Base-by-base conservation (phyloP, 2,797 vertebrate species). In the Triplophysa yarkandensis region DNA sequence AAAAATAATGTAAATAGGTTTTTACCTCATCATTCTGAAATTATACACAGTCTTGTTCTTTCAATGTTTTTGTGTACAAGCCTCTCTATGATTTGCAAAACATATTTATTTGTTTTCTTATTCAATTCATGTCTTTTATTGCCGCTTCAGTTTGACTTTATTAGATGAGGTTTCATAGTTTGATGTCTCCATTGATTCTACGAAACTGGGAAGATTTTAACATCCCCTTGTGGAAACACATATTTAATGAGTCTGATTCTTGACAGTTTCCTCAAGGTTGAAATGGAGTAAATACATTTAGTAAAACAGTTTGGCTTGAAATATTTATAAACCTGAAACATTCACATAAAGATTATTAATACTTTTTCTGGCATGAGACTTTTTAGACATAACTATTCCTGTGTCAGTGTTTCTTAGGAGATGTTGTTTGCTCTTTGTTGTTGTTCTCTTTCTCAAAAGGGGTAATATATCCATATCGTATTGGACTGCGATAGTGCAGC, bases 321-420 rank as follows among this genome's bases (percentile, higher is more conserved):
- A 76, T 83, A 82, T 80, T 75, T 85, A 82, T 77, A 62, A 78
- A 43, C 63, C 78, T 70, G 46, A 64, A 23, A 71, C 75, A 82
- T 80, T 71, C 61, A 66, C 62, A 68, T 63, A 64, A 67, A 76
- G 8, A 64, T 65, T 50, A 67, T 73, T 39, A 50, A 78, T 70
- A 66, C 30, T 41, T 67, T 30, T 14, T 13, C 41, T 46, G 1
- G 11, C 34, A 32, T 64, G 14, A 63, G 14, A 50, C 43, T 62
- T 57, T 67, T 16, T 30, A 48, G 44, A 10, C 6, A 5, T 71
- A 14, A 16, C 39, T 57, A 9, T 64, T 11, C 52, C 34, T 64
- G 34, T 66, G 13, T 55, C 4, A 52, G 23, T 62, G 16, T 60
- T 50, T 68, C 34, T 32, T 10, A 65, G 1, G 54, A 41, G 39